phyloP scores from a whole-genome alignment of 2,113 vertebrate species.

The Rhizomys pruinosus region DNA sequence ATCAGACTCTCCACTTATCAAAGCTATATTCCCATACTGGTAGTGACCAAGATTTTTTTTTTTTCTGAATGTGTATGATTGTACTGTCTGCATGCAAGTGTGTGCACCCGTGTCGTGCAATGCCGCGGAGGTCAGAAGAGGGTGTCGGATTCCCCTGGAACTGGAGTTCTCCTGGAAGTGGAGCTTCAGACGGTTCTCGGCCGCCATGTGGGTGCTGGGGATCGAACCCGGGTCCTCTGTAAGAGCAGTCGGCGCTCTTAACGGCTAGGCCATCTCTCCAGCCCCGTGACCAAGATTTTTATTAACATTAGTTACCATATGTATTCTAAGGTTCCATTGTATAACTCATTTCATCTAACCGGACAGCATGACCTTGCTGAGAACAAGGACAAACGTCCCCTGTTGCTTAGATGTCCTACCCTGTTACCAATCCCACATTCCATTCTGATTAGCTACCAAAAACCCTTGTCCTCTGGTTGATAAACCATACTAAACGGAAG shows the following conservation, averaged over 20 bases:
- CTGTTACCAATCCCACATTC: neutral
- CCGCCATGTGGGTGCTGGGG: too few species aligned
- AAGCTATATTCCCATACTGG: neutral
- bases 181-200: too few species aligned
- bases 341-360: slow-evolving; percentile 6
- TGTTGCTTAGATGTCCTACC: neutral
- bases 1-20: neutral
- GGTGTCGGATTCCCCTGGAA: too few species aligned
- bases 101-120: too few species aligned
- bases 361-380: neutral
- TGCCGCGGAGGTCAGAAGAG: too few species aligned
- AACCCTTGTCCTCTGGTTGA: slow-evolving; percentile 18
- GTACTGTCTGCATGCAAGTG: too few species aligned
- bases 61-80: too few species aligned
- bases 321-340: neutral
- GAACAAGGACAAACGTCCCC: neutral
- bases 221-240: too few species aligned
- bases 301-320: neutral
- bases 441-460: neutral
- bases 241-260: too few species aligned
- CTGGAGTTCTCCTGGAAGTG: too few species aligned
- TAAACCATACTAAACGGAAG: neutral
- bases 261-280: too few species aligned
- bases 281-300: neutral
- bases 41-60: neutral